Evolutionary conservation across 1,140 invertebrate species (phyloP), one percentile per base, ranked within the genome.

Genomic region (Zeugodacus cucurbitae): DNA sequence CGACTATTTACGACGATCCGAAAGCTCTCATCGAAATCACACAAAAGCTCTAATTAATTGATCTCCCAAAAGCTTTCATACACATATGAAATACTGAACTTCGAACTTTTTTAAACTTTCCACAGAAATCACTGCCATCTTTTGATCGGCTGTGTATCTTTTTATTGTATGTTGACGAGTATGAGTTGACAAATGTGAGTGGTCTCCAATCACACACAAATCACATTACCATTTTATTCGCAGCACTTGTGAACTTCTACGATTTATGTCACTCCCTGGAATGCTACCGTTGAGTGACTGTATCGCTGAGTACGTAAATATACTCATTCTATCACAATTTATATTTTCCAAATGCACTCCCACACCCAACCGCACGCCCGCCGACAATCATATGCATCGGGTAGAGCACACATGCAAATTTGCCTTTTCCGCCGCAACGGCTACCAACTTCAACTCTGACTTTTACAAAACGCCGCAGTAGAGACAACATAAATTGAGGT

Each of bases 191-290:
- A 54, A 32, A 10, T 54, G 29, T 82, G n/a, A 2, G 26, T 11
- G 74, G 41, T 48, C 44, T 82, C 34, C 74, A 82, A 82, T 82
- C 74, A 54, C 41, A 54, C 74, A 82, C 74, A 82, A 82, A 82
- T 82, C 74, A 17, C 74, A 82, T 82, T 82, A 82, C 74, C 74
- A 82, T 82, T 82, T 82, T 44, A 26, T 82, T 82, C 41, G 41
- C 74, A 44, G 74, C 74, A 82, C 74, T 82, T 82, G 74, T 82
- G 74, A 82, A 82, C 74, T 82, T 82, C 26, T 26, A 48, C 74
- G 74, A 82, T 82, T 82, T 82, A 82, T 82, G 74, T 29, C 74
- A 82, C 74, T 82, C 41, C n/a, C 11, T 82, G n/a, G 67, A 8
- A 74, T 8, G 32, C 32, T 22, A 48, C 34, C 17, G 41, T 14